Conservation (phyloP, 2,888 invertebrate species). For the Cryptocephalus moraei region DNA sequence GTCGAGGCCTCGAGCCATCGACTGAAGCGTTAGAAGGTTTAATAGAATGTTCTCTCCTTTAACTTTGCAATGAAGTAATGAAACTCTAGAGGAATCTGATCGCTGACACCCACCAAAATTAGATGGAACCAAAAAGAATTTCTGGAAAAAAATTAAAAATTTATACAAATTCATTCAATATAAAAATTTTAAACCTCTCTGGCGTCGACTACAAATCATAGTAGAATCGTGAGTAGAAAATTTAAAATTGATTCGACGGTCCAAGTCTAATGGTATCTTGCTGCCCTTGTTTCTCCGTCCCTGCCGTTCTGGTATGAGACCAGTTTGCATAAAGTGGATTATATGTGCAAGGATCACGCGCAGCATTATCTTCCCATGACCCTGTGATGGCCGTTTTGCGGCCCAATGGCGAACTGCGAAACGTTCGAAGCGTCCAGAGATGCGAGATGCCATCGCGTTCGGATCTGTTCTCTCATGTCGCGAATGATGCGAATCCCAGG, state of each 20-base stretch:
- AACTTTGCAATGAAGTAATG: too few species aligned
- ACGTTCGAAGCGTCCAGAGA: neutral
- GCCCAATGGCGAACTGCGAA: conserved; percentile 1
- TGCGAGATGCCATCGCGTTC: neutral
- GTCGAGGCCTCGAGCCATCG: too few species aligned
- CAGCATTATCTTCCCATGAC: conserved; percentile 24
- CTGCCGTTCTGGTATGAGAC: conserved; percentile 12
- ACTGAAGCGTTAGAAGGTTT: too few species aligned
- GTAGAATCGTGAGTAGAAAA: too few species aligned
- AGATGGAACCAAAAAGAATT: too few species aligned
- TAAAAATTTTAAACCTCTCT: neutral
- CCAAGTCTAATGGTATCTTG: neutral
- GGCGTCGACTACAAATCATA: too few species aligned
- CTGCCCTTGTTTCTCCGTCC: neutral
- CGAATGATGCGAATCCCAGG: too few species aligned
- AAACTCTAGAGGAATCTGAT: too few species aligned
- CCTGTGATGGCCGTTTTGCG: conserved; percentile 10
- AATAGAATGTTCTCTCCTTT: too few species aligned
- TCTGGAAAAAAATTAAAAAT: too few species aligned
- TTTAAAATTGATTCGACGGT: neutral
- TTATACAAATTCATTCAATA: too few species aligned
- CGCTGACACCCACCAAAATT: too few species aligned
- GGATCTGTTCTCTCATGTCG: conserved; percentile 3
- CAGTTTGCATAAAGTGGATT: conserved; percentile 23
- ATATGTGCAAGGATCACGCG: conserved; percentile 19